Evolutionary conservation across 53 echinoderm and acorn worm genomes (phyloP), one percentile per base, ranked within the genome.

Genomic region (Echinarachnius parma): DNA sequence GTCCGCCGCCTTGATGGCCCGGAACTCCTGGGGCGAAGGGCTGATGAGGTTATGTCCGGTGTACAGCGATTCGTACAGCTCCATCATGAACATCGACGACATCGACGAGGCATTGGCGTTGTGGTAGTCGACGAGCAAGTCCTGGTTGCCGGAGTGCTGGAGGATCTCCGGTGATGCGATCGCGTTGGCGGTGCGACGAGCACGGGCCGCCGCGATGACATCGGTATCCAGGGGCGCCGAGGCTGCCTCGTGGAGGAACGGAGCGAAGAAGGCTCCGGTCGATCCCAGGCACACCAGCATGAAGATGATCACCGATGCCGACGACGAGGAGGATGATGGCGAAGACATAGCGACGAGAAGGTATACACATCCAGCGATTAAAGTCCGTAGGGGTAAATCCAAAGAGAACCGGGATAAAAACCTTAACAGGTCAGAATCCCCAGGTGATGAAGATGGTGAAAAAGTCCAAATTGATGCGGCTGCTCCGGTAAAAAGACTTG

Each of bases 1-100:
- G 58, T 95, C 95, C 14, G 87, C 90, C 3, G 67, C 31, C 58
- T 66, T 46, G 35, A 95, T 95, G 0, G 90, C 95, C 1, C 44
- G 52, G 15, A 45, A 31, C 53, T 95, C 95, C 10, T 64, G 5
- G 11, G n/a, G 0, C 1, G 87, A 87, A 14, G 89, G 89, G 42
- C 81, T 62, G 16, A 72, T 25, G 11, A 72, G 42, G 39, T 72
- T 57, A 28, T 72, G 74, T 34, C 74, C 74, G 14, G 74, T 72
- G 74, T 72, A 56, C 2, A 72, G 74, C 39, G 74, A 72, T 29
- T 72, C 74, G 37, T 56, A 72, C 57, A 72, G 46, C 36, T 72
- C 74, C 74, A 72, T 42, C 74, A 72, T 72, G 42, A 42, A 72
- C 74, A 72, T 72, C 44, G 58, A 54, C 29, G 74, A 72, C 39